Evolutionary conservation across 2,888 invertebrate species (phyloP).

Genomic region (Pocota personata): DNA sequence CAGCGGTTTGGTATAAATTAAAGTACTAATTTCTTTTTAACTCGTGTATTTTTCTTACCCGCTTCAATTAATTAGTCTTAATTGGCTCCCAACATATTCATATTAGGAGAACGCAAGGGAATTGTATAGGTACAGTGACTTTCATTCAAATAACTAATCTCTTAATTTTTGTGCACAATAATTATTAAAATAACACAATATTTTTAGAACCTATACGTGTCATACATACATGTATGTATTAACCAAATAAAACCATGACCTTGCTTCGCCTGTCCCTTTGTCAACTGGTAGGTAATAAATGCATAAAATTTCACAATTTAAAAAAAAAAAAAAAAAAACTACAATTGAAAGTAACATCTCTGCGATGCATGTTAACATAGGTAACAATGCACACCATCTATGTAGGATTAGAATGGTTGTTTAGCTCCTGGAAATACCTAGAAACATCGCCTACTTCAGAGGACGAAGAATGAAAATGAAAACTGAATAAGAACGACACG

Average conservation of each 20-base stretch:
- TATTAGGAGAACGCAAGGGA: too few species aligned
- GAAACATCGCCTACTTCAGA: conserved; percentile 44
- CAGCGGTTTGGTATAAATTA: too few species aligned
- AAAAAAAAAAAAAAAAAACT: neutral
- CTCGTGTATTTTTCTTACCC: too few species aligned
- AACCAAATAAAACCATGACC: conserved; percentile 37
- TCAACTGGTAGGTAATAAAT: conserved; percentile 43
- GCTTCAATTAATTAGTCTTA: too few species aligned
- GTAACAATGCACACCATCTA: conserved; percentile 4
- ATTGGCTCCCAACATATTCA: too few species aligned
- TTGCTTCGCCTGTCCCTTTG: conserved; percentile 30
- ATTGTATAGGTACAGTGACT: too few species aligned
- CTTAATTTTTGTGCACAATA: too few species aligned
- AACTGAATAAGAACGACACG: conserved; percentile 15
- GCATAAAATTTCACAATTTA: conserved; percentile 7
- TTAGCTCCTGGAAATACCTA: conserved; percentile 44
- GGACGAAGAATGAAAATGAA: conserved; percentile 27
- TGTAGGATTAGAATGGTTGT: neutral
- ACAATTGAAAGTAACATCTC: conserved; percentile 12
- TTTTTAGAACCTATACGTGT: neutral
- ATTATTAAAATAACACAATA: neutral
- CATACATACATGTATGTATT: neutral
- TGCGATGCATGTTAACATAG: neutral
- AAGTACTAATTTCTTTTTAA: too few species aligned
- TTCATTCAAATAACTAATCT: too few species aligned